Percentiles rank a stretch among this genome's conserved stretches.
phyloP scores from a whole-genome alignment of 2,888 invertebrate species.

The Ophion costatus region DNA sequence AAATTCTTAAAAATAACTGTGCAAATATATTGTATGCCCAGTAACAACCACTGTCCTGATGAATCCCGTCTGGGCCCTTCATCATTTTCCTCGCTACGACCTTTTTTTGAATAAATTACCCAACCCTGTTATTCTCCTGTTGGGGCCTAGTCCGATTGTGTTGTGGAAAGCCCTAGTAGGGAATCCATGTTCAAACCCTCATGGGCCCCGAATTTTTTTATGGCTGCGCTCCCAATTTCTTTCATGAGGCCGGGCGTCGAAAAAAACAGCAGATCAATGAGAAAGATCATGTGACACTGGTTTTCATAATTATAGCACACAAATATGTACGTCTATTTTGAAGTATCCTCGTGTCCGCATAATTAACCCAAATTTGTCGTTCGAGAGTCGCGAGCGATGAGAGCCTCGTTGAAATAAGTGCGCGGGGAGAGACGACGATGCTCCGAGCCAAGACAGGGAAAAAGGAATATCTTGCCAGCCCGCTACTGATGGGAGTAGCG shows the following conservation, averaged over 20 bases:
- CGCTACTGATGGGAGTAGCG: constrained; percentile 51
- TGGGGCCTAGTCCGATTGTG: too few species aligned
- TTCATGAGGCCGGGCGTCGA: neutral
- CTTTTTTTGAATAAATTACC: too few species aligned
- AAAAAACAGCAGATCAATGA: constrained; percentile 7
- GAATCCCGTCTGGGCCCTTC: too few species aligned
- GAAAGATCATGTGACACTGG: constrained; percentile 31
- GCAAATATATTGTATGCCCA: too few species aligned
- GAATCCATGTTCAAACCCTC: too few species aligned
- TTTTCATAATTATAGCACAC: constrained; percentile 15
- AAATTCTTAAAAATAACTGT: too few species aligned
- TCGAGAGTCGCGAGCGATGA: constrained; percentile 43
- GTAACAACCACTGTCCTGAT: too few species aligned
- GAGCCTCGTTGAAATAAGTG: constrained; percentile 21
- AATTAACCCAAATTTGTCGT: constrained; percentile 70
- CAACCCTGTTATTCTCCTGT: too few species aligned
- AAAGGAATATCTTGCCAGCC: constrained; percentile 52
- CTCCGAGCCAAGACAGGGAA: constrained; percentile 46
- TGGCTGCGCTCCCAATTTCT: too few species aligned
- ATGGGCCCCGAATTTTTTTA: too few species aligned
- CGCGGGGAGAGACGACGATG: constrained; percentile 12
- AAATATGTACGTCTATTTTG: constrained; percentile 7
- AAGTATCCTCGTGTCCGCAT: constrained; percentile 55
- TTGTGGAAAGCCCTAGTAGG: too few species aligned
- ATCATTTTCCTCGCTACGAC: too few species aligned